These are phyloP conservation scores for Parnassius orleans DNA, from an alignment of 2,888 invertebrate species.

Conservation along the genomic window DNA sequence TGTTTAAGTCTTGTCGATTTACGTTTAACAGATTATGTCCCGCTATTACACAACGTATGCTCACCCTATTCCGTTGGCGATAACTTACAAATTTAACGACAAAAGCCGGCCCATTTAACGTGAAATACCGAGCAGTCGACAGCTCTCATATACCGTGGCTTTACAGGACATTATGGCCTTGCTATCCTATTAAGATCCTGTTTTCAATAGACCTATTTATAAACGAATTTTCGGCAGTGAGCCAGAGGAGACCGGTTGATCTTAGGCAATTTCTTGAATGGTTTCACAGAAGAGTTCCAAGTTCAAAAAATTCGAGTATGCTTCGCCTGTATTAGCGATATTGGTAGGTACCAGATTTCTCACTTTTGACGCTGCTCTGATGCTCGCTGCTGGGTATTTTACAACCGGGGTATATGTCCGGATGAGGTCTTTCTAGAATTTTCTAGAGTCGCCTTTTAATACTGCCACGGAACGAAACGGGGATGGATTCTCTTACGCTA, in stretches of 20 bases:
- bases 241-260: neutral
- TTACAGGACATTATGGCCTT: slow-evolving; percentile 40
- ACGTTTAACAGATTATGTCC: slow-evolving; percentile 6
- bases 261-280: neutral
- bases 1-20: neutral
- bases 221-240: slow-evolving; percentile 9
- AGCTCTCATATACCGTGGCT: slow-evolving; percentile 63
- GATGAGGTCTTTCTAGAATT: too few species aligned
- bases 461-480: too few species aligned
- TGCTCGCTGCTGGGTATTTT: too few species aligned
- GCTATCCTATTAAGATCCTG: slow-evolving; percentile 25
- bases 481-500: too few species aligned
- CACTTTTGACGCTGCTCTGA: too few species aligned
- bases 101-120: slow-evolving; percentile 69
- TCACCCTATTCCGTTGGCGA: slow-evolving; percentile 40
- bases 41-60: slow-evolving; percentile 8
- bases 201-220: slow-evolving; percentile 23
- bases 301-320: too few species aligned
- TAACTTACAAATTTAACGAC: slow-evolving; percentile 71
- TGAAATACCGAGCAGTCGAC: slow-evolving; percentile 62
- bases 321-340: too few species aligned
- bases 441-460: too few species aligned
- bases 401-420: too few species aligned
- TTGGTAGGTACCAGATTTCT: too few species aligned
- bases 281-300: too few species aligned